phyloP scores from a whole-genome alignment of 1,140 invertebrate genomes.

The Oscheius sp. region DNA sequence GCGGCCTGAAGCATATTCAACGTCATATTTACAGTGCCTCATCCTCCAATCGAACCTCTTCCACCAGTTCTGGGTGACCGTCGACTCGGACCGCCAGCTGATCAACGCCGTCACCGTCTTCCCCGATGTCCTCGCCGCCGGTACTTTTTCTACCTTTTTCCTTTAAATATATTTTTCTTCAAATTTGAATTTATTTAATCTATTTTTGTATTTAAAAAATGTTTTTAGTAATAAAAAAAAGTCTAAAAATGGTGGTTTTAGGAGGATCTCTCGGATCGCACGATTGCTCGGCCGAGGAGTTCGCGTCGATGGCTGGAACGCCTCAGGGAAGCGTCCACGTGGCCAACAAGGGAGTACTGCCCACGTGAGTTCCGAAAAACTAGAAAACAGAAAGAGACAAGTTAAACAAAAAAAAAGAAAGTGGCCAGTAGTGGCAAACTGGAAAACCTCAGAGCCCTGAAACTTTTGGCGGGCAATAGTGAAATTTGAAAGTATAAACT shows the following conservation, averaged over 20 bases:
- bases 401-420: too few relatives aligned
- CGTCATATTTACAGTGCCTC: constrained; percentile 37
- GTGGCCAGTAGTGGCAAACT: too few relatives aligned
- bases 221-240: too few relatives aligned
- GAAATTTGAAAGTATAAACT: neutral
- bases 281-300: neutral
- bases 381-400: too few relatives aligned
- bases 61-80: constrained; percentile 48
- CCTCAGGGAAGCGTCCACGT: constrained; percentile 40
- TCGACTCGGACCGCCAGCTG: constrained; percentile 47
- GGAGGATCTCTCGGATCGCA: constrained; percentile 10
- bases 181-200: too few relatives aligned
- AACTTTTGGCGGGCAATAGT: too few relatives aligned
- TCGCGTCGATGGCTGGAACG: neutral
- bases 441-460: too few relatives aligned
- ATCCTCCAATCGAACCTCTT: constrained; percentile 45
- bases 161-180: too few relatives aligned
- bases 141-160: too few relatives aligned
- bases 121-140: constrained; percentile 42
- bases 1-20: neutral
- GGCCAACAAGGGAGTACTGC: constrained; percentile 39
- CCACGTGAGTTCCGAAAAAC: constrained; percentile 44
- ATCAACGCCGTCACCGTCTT: constrained; percentile 53
- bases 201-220: too few relatives aligned
- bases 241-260: constrained; percentile 10